These are phyloP conservation scores for Pollenia griseotomentosa DNA, from an alignment of 2,888 invertebrate genomes.

Conservation along the genomic window DNA sequence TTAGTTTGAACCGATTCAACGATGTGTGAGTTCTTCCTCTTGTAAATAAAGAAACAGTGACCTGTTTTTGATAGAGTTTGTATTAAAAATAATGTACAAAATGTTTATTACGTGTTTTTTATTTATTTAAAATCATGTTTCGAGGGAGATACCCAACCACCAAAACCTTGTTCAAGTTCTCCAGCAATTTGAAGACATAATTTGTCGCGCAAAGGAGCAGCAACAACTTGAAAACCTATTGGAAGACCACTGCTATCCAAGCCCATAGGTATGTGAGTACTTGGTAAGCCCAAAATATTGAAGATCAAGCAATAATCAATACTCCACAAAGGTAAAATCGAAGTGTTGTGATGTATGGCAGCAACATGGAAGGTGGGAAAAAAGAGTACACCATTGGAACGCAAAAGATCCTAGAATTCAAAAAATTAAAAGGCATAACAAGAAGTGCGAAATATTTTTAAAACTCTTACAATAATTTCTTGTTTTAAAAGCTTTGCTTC, in stretches of 20 bases:
- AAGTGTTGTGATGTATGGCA: slow-evolving; percentile 88
- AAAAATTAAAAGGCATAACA: background rate
- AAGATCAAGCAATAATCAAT: slow-evolving; percentile 80
- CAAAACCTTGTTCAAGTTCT: slow-evolving; percentile 91
- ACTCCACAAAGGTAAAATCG: slow-evolving; percentile 82
- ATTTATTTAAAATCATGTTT: slow-evolving; percentile 38
- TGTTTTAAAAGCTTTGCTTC: slow-evolving; percentile 73
- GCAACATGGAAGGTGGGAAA: slow-evolving; percentile 88
- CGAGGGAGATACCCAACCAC: slow-evolving; percentile 90
- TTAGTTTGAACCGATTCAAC: too few relatives aligned
- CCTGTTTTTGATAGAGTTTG: too few relatives aligned
- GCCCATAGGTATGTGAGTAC: slow-evolving; percentile 90
- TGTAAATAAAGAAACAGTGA: too few relatives aligned
- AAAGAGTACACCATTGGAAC: slow-evolving; percentile 89
- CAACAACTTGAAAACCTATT: slow-evolving; percentile 91
- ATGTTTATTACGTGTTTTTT: background rate
- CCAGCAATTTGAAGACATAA: slow-evolving; percentile 92
- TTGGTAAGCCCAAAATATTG: slow-evolving; percentile 89
- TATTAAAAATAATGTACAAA: background rate
- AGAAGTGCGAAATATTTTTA: too few relatives aligned
- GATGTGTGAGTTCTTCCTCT: too few relatives aligned
- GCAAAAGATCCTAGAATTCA: slow-evolving; percentile 85
- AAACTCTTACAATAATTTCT: slow-evolving; percentile 71
- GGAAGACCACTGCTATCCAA: slow-evolving; percentile 88
- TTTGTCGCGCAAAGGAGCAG: slow-evolving; percentile 90